These are phyloP conservation scores for Isoperla grammatica DNA, from an alignment of 2,888 invertebrate genomes.

Conservation along the genomic window DNA sequence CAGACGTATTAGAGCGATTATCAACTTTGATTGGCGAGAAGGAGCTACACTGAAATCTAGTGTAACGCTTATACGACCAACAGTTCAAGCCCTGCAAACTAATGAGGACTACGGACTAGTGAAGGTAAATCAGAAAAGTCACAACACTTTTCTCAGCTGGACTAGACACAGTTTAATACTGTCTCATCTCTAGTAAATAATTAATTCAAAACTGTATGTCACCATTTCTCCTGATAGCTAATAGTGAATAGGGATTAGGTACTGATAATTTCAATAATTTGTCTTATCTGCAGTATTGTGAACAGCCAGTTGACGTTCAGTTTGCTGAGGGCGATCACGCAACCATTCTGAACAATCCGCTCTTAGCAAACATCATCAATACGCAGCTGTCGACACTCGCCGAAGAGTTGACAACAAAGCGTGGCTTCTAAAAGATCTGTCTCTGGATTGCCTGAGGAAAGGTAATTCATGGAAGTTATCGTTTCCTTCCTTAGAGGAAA, in stretches of 20 bases:
- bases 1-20: conserved; percentile 51
- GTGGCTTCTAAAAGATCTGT: no score
- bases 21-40: conserved; percentile 46
- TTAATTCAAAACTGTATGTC: no score
- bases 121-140: conserved; percentile 39
- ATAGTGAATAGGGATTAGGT: no score
- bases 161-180: no score
- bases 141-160: no score
- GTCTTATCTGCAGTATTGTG: conserved; percentile 44
- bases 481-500: no score
- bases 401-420: no score
- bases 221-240: no score
- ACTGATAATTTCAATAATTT: no score
- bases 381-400: conserved; percentile 35
- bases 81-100: conserved; percentile 50
- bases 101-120: conserved; percentile 61
- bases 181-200: no score
- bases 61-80: conserved; percentile 58
- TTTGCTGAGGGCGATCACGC: conserved; percentile 68
- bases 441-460: no score
- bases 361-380: conserved; percentile 59
- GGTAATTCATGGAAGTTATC: no score
- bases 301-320: conserved; percentile 52
- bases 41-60: conserved; percentile 47
- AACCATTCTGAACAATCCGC: conserved; percentile 60